These are phyloP conservation scores for Opisthograptis luteolata DNA, from an alignment of 2,888 invertebrate genomes.

Conservation along the genomic window DNA sequence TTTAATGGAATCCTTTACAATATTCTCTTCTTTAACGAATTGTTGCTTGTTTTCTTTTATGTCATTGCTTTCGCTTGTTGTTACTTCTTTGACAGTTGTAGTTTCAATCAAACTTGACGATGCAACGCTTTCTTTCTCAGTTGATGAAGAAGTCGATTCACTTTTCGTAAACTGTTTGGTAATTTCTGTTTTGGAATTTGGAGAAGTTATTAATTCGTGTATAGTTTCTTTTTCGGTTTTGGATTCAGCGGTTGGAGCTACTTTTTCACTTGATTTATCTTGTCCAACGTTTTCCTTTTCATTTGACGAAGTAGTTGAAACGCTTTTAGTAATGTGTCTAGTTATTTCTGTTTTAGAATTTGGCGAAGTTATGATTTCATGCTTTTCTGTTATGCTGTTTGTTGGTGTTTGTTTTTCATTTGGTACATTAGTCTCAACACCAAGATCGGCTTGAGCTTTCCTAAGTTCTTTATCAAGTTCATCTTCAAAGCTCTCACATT, in stretches of 20 bases:
- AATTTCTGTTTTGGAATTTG: too few species aligned
- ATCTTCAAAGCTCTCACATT: slow-evolving; percentile 23
- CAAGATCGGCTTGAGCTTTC: neutral
- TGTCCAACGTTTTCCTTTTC: slow-evolving; percentile 24
- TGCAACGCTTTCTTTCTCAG: too few species aligned
- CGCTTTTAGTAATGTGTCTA: slow-evolving; percentile 16
- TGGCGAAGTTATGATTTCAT: slow-evolving; percentile 26
- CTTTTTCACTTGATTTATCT: slow-evolving; percentile 12
- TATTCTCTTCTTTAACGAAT: slow-evolving; percentile 32
- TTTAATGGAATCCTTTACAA: slow-evolving; percentile 31
- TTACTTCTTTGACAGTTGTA: too few species aligned
- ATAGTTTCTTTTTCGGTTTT: too few species aligned
- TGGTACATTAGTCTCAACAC: slow-evolving; percentile 6
- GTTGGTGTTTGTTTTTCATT: neutral
- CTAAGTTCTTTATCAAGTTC: slow-evolving; percentile 13
- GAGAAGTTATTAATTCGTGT: too few species aligned
- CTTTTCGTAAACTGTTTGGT: too few species aligned
- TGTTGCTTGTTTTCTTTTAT: slow-evolving; percentile 16
- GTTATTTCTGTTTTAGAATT: slow-evolving; percentile 28
- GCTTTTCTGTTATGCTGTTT: slow-evolving; percentile 1
- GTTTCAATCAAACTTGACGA: too few species aligned
- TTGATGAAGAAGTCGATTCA: too few species aligned
- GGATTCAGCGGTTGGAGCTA: too few species aligned
- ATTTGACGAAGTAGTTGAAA: slow-evolving; percentile 13
- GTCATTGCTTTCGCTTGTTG: slow-evolving; percentile 15